Conservation (phyloP, 1,140 invertebrate species). For the Drosophila nebulosa region DNA sequence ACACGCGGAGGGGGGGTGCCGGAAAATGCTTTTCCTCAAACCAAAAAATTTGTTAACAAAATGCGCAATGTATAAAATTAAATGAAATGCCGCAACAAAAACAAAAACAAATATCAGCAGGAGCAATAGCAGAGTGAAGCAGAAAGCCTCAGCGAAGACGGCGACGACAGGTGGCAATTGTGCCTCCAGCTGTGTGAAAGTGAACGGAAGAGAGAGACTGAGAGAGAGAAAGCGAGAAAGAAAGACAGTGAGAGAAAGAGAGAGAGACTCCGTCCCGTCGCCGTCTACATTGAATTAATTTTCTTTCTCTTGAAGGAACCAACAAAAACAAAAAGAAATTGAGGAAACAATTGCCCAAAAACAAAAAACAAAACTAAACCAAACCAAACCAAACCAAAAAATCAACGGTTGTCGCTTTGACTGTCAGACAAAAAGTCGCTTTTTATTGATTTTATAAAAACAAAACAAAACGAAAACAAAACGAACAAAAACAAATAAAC, state of each 20-base stretch:
- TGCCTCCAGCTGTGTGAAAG: constrained; percentile 8
- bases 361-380: constrained; percentile 13
- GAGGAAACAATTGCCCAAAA: constrained; percentile 25
- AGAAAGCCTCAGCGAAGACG: constrained; percentile 26
- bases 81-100: constrained; percentile 41
- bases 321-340: constrained; percentile 11
- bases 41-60: constrained; percentile 61
- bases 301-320: not conserved
- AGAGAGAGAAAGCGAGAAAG: not conserved
- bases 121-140: not conserved
- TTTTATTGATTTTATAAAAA: constrained; percentile 74
- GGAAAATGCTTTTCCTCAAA: constrained; percentile 51
- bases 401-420: constrained; percentile 36
- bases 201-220: not conserved
- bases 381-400: constrained; percentile 30
- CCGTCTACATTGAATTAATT: constrained; percentile 57
- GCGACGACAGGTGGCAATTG: constrained; percentile 63
- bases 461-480: constrained; percentile 37
- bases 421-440: constrained; percentile 60
- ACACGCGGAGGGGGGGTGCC: constrained; percentile 11
- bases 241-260: not conserved
- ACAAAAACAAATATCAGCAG: not conserved
- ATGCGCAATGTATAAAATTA: constrained; percentile 66
- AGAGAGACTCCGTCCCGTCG: constrained; percentile 18
- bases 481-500: not conserved